These are phyloP conservation scores for Meliscaeva auricollis DNA, from an alignment of 2,888 invertebrate genomes.

Conservation along the genomic window DNA sequence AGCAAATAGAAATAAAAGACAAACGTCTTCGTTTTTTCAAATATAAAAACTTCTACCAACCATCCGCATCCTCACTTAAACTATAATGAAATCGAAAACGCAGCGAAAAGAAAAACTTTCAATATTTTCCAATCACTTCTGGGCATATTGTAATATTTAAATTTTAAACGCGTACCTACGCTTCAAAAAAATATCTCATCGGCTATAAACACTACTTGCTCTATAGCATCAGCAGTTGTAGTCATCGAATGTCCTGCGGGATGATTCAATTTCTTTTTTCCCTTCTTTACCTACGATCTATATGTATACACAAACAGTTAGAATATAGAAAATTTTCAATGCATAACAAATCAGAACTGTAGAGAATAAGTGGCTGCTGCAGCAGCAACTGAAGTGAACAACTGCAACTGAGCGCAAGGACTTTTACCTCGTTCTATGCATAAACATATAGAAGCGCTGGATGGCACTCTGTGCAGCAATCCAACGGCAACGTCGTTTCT, in stretches of 20 bases:
- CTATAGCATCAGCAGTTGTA: not conserved
- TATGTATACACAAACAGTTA: not conserved
- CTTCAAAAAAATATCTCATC: conserved; percentile 37
- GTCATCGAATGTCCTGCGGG: conserved; percentile 57
- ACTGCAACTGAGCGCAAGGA: conserved; percentile 41
- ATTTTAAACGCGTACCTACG: conserved; percentile 57
- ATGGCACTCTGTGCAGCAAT: not conserved
- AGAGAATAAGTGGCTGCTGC: conserved; percentile 6
- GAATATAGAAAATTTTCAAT: conserved; percentile 57
- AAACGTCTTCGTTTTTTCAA: too few relatives aligned
- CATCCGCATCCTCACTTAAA: not conserved
- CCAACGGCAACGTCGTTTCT: not conserved
- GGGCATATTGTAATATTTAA: conserved; percentile 41
- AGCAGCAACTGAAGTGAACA: conserved; percentile 49
- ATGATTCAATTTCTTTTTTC: conserved; percentile 57
- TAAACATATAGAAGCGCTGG: not conserved
- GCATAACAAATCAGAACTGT: conserved; percentile 64
- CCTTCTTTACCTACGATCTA: conserved; percentile 3
- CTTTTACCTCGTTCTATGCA: conserved; percentile 27
- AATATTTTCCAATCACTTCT: conserved; percentile 1
- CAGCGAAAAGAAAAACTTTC: not conserved
- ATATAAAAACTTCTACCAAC: not conserved
- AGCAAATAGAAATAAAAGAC: too few relatives aligned
- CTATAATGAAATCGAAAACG: too few relatives aligned
- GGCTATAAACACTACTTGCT: not conserved